Evolutionary conservation across 2,113 vertebrate genomes (phyloP).

Genomic region (Anser brachyrhynchus): DNA sequence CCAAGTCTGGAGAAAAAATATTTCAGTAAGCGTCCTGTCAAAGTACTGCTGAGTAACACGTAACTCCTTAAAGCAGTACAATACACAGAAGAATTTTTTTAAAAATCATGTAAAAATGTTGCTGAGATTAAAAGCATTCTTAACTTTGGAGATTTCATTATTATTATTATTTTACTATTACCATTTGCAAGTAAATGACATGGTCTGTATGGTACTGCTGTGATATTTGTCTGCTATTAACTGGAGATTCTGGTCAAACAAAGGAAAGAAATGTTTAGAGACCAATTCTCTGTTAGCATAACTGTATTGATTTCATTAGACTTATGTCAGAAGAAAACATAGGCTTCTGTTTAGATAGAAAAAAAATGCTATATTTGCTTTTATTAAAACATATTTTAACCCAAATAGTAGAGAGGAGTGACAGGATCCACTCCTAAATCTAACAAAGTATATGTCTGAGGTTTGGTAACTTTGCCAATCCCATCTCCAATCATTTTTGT

Average conservation of each 20-base stretch:
- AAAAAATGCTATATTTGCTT: neutral
- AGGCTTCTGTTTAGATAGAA: neutral
- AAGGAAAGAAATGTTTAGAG: neutral
- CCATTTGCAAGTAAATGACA: neutral
- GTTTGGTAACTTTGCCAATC: neutral
- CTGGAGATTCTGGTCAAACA: neutral
- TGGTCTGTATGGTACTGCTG: neutral
- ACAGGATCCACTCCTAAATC: neutral
- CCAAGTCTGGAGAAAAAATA: neutral
- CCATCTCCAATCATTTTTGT: neutral
- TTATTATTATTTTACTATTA: neutral
- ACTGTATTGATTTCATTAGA: constrained; percentile 14
- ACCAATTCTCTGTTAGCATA: neutral
- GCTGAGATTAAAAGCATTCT: neutral
- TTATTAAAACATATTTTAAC: constrained; percentile 23
- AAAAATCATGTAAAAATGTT: neutral
- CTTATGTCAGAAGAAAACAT: neutral
- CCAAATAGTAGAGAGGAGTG: neutral
- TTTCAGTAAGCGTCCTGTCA: neutral
- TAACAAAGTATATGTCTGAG: neutral
- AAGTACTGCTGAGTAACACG: neutral
- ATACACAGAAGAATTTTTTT: neutral
- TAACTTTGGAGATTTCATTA: neutral
- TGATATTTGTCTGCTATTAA: neutral
- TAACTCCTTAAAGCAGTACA: neutral